Conservation (phyloP, 2,113 vertebrate genomes). For the Saguinus midas region DNA sequence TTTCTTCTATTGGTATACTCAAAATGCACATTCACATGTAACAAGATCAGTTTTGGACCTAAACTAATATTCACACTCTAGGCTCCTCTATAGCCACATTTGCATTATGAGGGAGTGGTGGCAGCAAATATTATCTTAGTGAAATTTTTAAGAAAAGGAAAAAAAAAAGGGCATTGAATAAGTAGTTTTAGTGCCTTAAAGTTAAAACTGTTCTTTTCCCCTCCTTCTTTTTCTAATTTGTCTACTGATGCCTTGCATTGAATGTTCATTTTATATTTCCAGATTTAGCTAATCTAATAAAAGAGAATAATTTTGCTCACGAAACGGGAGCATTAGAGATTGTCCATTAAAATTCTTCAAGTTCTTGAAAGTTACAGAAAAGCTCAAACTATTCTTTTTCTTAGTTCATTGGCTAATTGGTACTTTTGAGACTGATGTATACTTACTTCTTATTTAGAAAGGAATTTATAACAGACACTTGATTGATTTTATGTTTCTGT, state of each 20-base stretch:
- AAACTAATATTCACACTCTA: background rate
- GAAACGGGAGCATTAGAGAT: background rate
- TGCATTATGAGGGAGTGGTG: background rate
- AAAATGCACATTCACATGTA: background rate
- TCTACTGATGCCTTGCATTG: background rate
- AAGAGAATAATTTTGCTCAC: background rate
- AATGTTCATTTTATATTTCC: background rate
- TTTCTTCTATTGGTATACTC: background rate
- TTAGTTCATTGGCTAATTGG: background rate
- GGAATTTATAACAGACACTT: background rate
- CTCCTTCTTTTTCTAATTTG: background rate
- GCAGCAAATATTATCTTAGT: background rate
- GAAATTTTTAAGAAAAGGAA: background rate
- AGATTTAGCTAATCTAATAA: slow-evolving; percentile 4
- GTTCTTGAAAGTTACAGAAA: slow-evolving; percentile 21
- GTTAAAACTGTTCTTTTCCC: background rate
- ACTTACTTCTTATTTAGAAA: slow-evolving; percentile 2
- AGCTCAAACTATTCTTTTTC: background rate
- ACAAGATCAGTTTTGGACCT: background rate
- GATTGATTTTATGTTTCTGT: background rate
- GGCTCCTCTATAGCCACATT: background rate
- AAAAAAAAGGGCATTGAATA: background rate
- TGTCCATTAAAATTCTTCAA: slow-evolving; percentile 14
- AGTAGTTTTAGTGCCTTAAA: background rate
- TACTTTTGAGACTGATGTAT: background rate